Evolutionary conservation across 2,113 vertebrate species (phyloP).

Genomic region (Myodes glareolus): DNA sequence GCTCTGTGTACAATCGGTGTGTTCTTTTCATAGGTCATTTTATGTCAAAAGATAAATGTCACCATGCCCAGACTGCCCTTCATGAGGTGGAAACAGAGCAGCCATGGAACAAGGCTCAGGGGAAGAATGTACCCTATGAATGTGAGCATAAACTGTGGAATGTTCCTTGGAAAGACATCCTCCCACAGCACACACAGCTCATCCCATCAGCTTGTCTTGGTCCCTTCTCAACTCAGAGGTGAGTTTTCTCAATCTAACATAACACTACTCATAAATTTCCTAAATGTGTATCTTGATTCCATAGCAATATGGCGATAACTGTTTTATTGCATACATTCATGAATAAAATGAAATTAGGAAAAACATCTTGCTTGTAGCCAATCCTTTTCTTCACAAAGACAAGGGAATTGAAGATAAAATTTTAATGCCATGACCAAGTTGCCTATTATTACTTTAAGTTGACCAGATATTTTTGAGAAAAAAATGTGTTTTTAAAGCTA

Average conservation of each 20-base stretch:
- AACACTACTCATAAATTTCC: slow-evolving; percentile 23
- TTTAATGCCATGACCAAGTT: slow-evolving; percentile 42
- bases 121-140: background rate
- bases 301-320: slow-evolving; percentile 35
- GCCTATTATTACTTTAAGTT: slow-evolving; percentile 31
- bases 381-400: slow-evolving; percentile 38
- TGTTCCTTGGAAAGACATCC: slow-evolving; percentile 10
- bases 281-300: slow-evolving; percentile 44
- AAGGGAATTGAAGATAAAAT: slow-evolving; percentile 40
- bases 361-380: slow-evolving; percentile 21
- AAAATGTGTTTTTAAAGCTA: background rate
- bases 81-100: slow-evolving; percentile 50
- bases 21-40: slow-evolving; percentile 58
- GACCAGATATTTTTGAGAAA: background rate
- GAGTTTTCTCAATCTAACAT: slow-evolving; percentile 38
- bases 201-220: slow-evolving; percentile 50
- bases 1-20: slow-evolving; percentile 1
- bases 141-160: background rate
- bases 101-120: background rate
- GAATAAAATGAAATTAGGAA: slow-evolving; percentile 57
- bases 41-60: slow-evolving; percentile 59
- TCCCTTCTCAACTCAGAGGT: slow-evolving; percentile 58
- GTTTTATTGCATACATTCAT: slow-evolving; percentile 45
- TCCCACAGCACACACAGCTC: background rate
- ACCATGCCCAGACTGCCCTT: slow-evolving; percentile 51